Evolutionary conservation across 2,888 invertebrate genomes (phyloP).

Genomic region (Watsonalla cultraria): DNA sequence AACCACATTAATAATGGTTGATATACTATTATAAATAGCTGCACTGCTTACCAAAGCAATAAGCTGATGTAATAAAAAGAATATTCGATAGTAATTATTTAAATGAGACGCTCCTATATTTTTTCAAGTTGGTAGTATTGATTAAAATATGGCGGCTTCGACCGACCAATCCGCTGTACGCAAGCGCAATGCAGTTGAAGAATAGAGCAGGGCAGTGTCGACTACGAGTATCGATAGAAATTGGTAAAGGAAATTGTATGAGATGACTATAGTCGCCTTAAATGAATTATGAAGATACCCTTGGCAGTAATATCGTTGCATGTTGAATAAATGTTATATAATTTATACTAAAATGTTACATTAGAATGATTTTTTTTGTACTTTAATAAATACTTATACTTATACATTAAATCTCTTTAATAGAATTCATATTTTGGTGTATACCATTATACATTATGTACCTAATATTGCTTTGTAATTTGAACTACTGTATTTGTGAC

Average conservation of each 20-base stretch:
- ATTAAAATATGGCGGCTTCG: slow-evolving; percentile 28
- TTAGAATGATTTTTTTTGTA: too few relatives aligned
- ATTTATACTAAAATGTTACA: too few relatives aligned
- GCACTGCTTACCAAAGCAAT: neutral
- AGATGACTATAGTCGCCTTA: too few relatives aligned
- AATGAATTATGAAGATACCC: too few relatives aligned
- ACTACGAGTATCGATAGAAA: slow-evolving; percentile 25
- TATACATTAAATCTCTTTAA: too few relatives aligned
- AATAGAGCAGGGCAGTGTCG: slow-evolving; percentile 30
- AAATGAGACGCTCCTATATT: slow-evolving; percentile 22
- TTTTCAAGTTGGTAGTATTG: slow-evolving; percentile 44
- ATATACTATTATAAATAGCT: neutral
- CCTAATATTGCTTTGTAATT: too few relatives aligned
- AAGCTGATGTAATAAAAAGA: neutral
- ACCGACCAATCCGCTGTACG: slow-evolving; percentile 50
- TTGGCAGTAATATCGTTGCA: too few relatives aligned
- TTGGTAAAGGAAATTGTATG: neutral
- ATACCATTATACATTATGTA: neutral
- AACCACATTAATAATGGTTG: neutral
- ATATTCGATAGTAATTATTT: neutral
- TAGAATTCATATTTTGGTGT: neutral
- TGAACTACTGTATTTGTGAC: too few relatives aligned
- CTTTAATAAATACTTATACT: neutral
- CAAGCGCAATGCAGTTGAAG: slow-evolving; percentile 11
- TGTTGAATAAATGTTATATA: too few relatives aligned